phyloP scores from a whole-genome alignment of 2,888 invertebrate species.

The Trichopoda pennipes region DNA sequence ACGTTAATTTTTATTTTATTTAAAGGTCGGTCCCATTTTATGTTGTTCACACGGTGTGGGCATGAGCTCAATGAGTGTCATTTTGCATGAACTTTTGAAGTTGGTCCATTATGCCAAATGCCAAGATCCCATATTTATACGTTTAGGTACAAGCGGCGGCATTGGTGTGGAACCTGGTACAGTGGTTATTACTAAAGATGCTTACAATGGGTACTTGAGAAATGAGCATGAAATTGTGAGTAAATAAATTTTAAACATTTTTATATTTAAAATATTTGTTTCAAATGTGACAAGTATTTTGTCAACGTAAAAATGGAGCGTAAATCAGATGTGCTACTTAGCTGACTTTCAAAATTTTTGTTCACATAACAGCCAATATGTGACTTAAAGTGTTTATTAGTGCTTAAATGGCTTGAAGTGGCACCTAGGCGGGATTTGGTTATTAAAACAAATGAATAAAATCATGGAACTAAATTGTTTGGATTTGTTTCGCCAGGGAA shows the following conservation, averaged over 20 bases:
- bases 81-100: slow-evolving; percentile 98
- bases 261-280: too few species aligned
- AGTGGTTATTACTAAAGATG: slow-evolving; percentile 94
- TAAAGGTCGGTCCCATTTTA: slow-evolving; percentile 77
- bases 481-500: too few species aligned
- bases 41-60: slow-evolving; percentile 93
- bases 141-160: slow-evolving; percentile 96
- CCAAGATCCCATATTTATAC: slow-evolving; percentile 92
- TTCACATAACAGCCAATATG: too few species aligned
- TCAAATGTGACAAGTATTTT: too few species aligned
- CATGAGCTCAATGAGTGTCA: slow-evolving; percentile 95
- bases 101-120: slow-evolving; percentile 94
- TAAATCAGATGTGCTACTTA: too few species aligned
- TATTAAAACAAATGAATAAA: too few species aligned
- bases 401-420: too few species aligned
- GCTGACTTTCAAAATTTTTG: too few species aligned
- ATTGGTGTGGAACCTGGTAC: slow-evolving; percentile 95
- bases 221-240: slow-evolving; percentile 91
- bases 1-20: background rate
- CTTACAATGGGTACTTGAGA: slow-evolving; percentile 91
- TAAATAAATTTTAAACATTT: slow-evolving; percentile 51
- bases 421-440: too few species aligned
- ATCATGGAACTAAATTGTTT: too few species aligned
- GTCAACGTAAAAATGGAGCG: too few species aligned
- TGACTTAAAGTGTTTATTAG: too few species aligned